Base-by-base conservation (phyloP, 1,140 invertebrate species). In the Piezodorus guildinii region DNA sequence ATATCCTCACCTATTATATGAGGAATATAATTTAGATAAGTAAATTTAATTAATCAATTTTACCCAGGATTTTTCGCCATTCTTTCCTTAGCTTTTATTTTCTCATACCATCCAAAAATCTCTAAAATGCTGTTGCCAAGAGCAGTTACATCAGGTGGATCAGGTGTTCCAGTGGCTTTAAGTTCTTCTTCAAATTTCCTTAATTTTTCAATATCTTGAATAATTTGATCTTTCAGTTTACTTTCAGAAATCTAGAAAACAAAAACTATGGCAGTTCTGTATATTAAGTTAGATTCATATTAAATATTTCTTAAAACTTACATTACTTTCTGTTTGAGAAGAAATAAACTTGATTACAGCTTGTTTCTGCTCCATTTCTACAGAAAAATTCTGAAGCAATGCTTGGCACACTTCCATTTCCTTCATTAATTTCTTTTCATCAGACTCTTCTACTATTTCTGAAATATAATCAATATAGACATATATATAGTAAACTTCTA, bases 81-180 rank as follows among this genome's bases (percentile, higher is more conserved):
- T 25, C 52, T 25, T 56, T 56, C 52, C 23, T 25, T 56, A 10
- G 52, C 52, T 27, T 56, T 56, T 16, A 66, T 63, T 23, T 62
- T 62, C 45, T 66, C 60, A n/a, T 63, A 44, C 51, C 56, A 63
- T 14, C 60, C 54, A 34, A 58, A 60, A 54, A 60, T 60, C 21
- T 66, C 65, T 9, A 66, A 16, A 2, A 63, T 25, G 25, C 43
- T 66, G 10, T 17, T 45, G 15, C 44, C 19, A 4, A 63, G 43
- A 15, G 30, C 12, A 16, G 19, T 45, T 16, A 66, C 72, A 9
- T 79, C 75, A 9, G 73, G 74, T 15, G 80, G 81, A 62, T 64
- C 19, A 39, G 62, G n/a, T 10, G n/a, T 12, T 10, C 45, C 62
- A 15, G 49, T 62, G 51, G 65, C 63, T 19, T 49, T 65, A 12